Evolutionary conservation across 2,888 invertebrate species (phyloP), one percentile per base, ranked within the genome.

Genomic region (Polylopha cassiicola): DNA sequence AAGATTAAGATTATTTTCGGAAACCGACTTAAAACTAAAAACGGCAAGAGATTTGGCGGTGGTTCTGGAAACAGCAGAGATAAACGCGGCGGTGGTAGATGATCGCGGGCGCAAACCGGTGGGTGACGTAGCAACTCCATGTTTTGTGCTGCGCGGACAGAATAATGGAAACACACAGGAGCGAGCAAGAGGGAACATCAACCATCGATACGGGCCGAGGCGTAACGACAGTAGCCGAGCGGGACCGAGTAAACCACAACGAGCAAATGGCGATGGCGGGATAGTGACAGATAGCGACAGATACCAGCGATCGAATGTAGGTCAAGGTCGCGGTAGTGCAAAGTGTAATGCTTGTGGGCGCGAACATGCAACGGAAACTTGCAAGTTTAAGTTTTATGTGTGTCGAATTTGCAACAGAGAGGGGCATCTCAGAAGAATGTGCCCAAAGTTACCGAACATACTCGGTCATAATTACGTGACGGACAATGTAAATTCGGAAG

Each of bases 1-100:
- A 4, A 22, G 38, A 4, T 32, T 32, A 15, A 6, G 38, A 5
- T 11, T 38, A 9, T 38, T 38, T 18, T 14, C 20, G 4, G 26
- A 38, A 14, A 26, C 18, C 6, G 11, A 21, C 1, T 5, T 32
- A n/a, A 18, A 18, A 3, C 32, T 23, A 10, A 1, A 2, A 3
- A 17, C 21, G 3, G 38, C 38, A 5, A 11, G 18, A 2, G 13
- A 23, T 1, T 20, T 24, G 13, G 38, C 38, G 3, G 5, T 11
- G 2, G 10, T 10, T 2, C 7, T 37, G 30, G 53, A 53, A 16
- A 34, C 48, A 4, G 45, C 50, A 3, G 46, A 48, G 20, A 26
- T 33, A 5, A 27, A 48, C 13, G 43, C 52, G 2, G 52, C 48
- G 7, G 23, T 4, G 5, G 38, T 47, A 1, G 31, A 38, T 15